phyloP scores from a whole-genome alignment of 2,113 vertebrate genomes.

The Merops nubicus region DNA sequence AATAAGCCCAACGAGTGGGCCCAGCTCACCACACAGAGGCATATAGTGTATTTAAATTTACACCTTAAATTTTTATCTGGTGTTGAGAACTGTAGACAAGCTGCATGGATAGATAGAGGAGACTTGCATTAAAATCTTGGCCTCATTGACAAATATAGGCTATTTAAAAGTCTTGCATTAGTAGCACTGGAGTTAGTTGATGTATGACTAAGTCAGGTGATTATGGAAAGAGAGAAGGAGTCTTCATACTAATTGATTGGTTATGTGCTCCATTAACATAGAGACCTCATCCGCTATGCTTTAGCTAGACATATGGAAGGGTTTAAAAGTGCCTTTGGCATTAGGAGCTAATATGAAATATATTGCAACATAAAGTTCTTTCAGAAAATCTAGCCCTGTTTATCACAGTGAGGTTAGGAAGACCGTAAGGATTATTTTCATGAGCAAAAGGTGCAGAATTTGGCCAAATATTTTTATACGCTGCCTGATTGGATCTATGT shows the following conservation, averaged over 20 bases:
- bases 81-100: background rate
- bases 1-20: background rate
- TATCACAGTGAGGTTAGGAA: background rate
- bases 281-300: background rate
- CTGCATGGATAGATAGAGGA: background rate
- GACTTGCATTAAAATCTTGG: background rate
- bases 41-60: background rate
- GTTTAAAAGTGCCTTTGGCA: constrained; percentile 4
- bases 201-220: background rate
- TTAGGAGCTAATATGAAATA: background rate
- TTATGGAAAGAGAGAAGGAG: background rate
- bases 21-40: background rate
- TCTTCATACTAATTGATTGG: constrained; percentile 4
- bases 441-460: background rate
- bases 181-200: background rate
- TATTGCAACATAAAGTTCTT: background rate
- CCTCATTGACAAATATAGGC: background rate
- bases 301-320: background rate
- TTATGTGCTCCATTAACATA: background rate
- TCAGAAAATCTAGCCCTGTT: background rate
- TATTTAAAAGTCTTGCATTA: background rate
- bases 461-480: background rate
- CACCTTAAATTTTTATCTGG: background rate
- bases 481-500: background rate
- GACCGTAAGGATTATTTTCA: background rate